Conservation (phyloP, 1,140 invertebrate species). For the Prorops nasuta region DNA sequence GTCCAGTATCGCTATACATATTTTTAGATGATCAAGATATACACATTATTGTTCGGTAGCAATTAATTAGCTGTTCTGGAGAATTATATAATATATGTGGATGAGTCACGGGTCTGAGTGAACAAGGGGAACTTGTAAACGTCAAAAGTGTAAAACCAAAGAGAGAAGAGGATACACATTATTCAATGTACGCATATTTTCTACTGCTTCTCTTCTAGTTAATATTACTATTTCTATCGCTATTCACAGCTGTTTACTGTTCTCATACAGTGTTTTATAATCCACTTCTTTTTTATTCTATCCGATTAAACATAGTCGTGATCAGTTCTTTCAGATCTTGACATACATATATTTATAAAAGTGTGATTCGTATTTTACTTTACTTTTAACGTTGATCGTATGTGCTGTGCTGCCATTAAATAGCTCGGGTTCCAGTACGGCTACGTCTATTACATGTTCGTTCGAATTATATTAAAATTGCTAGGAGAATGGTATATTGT, state of each 20-base stretch:
- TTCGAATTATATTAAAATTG: not conserved
- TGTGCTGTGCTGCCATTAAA: constrained; percentile 27
- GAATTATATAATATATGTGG: constrained; percentile 41
- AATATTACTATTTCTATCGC: not conserved
- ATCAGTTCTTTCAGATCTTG: not conserved
- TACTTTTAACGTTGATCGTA: not conserved
- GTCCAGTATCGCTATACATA: too few species aligned
- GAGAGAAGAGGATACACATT: constrained; percentile 7
- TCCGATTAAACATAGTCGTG: not conserved
- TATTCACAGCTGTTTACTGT: not conserved
- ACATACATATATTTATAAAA: not conserved
- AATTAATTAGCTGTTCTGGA: too few species aligned
- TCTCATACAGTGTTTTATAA: not conserved
- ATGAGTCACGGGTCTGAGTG: constrained; percentile 38
- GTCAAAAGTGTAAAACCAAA: constrained; percentile 32
- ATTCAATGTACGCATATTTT: constrained; percentile 7
- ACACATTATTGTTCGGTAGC: too few species aligned
- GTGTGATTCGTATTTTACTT: not conserved
- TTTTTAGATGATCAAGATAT: too few species aligned
- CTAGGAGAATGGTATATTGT: not conserved
- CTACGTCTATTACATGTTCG: not conserved
- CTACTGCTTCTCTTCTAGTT: not conserved
- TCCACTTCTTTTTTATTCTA: not conserved
- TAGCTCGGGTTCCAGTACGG: not conserved
- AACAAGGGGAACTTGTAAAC: constrained; percentile 27